Evolutionary conservation across 2,888 invertebrate species (phyloP), one percentile per base, ranked within the genome.

Genomic region (Hirtodrosophila duncani): DNA sequence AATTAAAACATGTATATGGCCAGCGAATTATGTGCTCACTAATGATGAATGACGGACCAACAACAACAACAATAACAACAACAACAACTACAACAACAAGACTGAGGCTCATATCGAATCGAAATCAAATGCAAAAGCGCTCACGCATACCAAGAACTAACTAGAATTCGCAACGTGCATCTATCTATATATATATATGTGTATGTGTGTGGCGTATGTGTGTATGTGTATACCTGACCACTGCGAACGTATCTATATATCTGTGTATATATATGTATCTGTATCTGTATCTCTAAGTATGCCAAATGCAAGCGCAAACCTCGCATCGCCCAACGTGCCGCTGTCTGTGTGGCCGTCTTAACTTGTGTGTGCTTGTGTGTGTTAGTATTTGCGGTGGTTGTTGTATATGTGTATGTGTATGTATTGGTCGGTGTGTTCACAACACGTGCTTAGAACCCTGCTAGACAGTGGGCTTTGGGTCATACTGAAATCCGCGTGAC

Each of bases 401-500:
- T 44, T 27, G 45, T 51, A 17, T 38, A 33, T 56, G 56, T 41
- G 48, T 48, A 39, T 49, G 57, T 58, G 55, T 49, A 48, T 45
- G 24, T 37, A 8, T 11, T 18, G 30, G 17, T 17, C 5, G 20
- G 67, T 70, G 71, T 77, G 81, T 77, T 59, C 59, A 53, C 63
- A 83, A 83, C 86, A 86, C 86, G 86, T 86, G 86, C 83, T 84
- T 84, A 82, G 82, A 83, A 81, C 83, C 65, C 68, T 72, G 77
- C 82, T 83, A 84, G 81, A 82, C 84, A 72, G 79, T 82, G 78
- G 77, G 81, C 82, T 86, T 75, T 81, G 77, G 85, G 85, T 85
- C 86, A 86, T 85, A 86, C 74, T 81, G 77, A 79, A 80, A 83
- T 85, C 86, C 86, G 85, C 86, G 86, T 86, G 86, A 85, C 86